Evolutionary conservation across 2,797 vertebrate genomes (phyloP), one percentile per base, ranked within the genome.

Genomic region (Sebastes taczanowskii): DNA sequence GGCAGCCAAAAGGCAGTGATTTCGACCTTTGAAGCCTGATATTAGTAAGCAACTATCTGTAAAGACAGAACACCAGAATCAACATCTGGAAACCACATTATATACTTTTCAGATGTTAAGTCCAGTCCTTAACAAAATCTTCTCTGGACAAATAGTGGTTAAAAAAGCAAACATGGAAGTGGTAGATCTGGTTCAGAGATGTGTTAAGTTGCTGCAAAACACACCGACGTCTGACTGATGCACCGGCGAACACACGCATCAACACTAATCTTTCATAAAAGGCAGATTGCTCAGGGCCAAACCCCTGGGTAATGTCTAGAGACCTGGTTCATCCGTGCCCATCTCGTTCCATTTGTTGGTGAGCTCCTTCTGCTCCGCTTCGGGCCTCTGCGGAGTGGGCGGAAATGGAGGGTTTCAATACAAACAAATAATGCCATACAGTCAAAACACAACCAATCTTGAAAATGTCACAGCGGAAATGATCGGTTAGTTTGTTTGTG

Each of bases 331-430:
- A 84, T 99, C 98, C 0, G 98, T 98, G 90, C 99, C 97, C 98
- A 99, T 99, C 96, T 99, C 98, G 89, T 98, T 99, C 99, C 99
- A 99, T 87, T 99, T 99, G 95, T 94, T 97, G 81, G 96, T 93
- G 67, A 99, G 95, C 82, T 99, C 98, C 94, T 97, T 98, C 95
- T 99, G 99, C 91, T 99, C 97, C 71, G 55, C 91, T 67, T 89
- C 77, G 5, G 98, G 96, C 84, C 99, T 97, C 99, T 99, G 95
- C 62, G 83, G 87, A 67, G 77, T 3, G 13, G 4, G n/a, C 0
- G 10, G 35, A 80, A 18, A 77, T 30, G 52, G 25, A 1, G 3
- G 27, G 34, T 42, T 32, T 89, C 35, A 81, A 60, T 42, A 42
- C 49, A 79, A 74, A 74, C 55, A 30, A 23, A 78, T 4, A 27